A percentile compares a stretch with the other conserved stretches of the same genome.
phyloP scores from a whole-genome alignment of 2,888 invertebrate species.

The Ecliptopera silaceata region DNA sequence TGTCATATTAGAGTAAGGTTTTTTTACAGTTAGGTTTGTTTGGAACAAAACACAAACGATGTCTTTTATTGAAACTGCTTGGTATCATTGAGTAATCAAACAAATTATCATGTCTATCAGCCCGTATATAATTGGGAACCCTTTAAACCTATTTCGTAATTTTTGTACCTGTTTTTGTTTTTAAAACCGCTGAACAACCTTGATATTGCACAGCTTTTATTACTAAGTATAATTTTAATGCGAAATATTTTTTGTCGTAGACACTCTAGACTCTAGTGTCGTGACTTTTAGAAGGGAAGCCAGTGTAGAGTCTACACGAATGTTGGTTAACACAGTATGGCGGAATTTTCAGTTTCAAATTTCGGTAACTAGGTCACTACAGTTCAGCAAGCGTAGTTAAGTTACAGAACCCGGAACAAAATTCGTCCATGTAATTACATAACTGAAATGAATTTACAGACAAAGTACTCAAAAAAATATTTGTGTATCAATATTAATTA shows the following conservation, averaged over 20 bases:
- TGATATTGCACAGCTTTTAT: too few species aligned
- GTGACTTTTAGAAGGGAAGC: too few species aligned
- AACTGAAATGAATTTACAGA: conserved; percentile 1
- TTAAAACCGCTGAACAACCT: too few species aligned
- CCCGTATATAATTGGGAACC: conserved; percentile 14
- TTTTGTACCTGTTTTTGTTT: too few species aligned
- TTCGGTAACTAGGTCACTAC: conserved; percentile 1
- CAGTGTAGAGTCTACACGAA: too few species aligned
- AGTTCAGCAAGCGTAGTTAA: conserved; percentile 8
- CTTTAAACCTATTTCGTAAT: too few species aligned
- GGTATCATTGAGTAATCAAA: conserved; percentile 1
- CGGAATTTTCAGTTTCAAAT: too few species aligned
- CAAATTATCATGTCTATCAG: conserved; percentile 18
- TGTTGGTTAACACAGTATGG: too few species aligned
- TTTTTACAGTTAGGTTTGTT: neutral
- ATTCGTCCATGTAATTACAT: conserved; percentile 5
- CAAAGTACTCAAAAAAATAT: neutral
- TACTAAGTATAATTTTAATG: too few species aligned
- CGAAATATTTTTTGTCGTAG: too few species aligned
- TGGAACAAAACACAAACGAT: neutral
- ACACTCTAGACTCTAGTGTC: too few species aligned
- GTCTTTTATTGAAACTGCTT: neutral
- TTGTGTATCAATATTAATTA: too few species aligned
- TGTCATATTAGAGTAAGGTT: conserved; percentile 13
- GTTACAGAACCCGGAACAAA: conserved; percentile 4